Conservation (phyloP, 1,140 invertebrate species). For the Mamestra configurata region DNA sequence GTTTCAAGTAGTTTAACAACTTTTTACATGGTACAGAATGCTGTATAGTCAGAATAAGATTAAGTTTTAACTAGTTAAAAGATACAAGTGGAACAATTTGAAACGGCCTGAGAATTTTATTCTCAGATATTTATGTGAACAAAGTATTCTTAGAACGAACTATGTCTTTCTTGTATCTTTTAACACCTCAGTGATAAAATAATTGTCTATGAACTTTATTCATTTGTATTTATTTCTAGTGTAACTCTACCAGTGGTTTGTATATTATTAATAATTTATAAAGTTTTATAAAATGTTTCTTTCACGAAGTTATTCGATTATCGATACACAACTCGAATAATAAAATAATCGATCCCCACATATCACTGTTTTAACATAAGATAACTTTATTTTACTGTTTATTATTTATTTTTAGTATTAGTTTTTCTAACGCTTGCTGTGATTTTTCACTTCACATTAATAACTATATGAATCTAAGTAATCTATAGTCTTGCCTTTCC, state of each 20-base stretch:
- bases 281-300: constrained; percentile 41
- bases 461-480: constrained; percentile 32
- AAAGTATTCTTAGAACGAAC: background rate
- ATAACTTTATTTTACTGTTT: constrained; percentile 46
- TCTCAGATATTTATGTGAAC: background rate
- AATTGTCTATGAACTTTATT: constrained; percentile 35
- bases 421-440: constrained; percentile 51
- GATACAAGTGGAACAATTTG: background rate
- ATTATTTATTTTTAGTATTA: constrained; percentile 57
- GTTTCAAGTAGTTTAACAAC: constrained; percentile 30
- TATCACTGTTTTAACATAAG: constrained; percentile 53
- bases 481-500: constrained; percentile 53
- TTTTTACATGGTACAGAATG: constrained; percentile 30
- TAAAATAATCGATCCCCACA: constrained; percentile 53
- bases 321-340: constrained; percentile 37
- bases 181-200: background rate
- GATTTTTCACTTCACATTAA: constrained; percentile 50
- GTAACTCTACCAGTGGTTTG: constrained; percentile 36
- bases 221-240: constrained; percentile 45
- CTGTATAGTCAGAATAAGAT: constrained; percentile 35
- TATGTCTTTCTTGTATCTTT: constrained; percentile 15
- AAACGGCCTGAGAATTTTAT: background rate
- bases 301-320: constrained; percentile 49
- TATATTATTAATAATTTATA: constrained; percentile 46
- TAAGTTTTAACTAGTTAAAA: background rate